Percentiles rank a stretch among this genome's conserved stretches.
Conservation (phyloP, 2,113 vertebrate species). For the human region DNA sequence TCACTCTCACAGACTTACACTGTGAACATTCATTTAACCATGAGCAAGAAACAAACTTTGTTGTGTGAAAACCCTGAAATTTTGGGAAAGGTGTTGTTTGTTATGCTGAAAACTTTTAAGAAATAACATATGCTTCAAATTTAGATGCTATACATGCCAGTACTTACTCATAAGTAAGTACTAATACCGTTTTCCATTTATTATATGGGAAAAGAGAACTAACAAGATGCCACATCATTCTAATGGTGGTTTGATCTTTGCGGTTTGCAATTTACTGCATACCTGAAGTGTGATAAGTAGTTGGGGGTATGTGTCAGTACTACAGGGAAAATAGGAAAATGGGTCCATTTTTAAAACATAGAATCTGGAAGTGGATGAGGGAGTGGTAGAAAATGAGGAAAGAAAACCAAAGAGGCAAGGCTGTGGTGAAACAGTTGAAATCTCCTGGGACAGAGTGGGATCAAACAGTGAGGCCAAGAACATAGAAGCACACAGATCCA, state of each 20-base stretch:
- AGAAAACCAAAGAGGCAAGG: background rate
- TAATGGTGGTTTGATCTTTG: background rate
- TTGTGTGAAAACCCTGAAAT: constrained; percentile 42
- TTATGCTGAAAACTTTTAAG: constrained; percentile 27
- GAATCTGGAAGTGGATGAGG: background rate
- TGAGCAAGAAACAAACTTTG: constrained; percentile 10
- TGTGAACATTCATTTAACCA: background rate
- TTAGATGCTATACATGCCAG: constrained; percentile 16
- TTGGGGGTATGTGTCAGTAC: background rate
- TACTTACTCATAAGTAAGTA: background rate
- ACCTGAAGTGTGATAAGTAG: background rate
- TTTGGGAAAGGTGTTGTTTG: background rate
- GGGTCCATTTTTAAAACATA: background rate
- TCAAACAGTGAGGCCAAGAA: background rate
- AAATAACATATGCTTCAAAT: constrained; percentile 45
- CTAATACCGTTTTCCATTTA: constrained; percentile 1
- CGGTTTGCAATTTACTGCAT: background rate
- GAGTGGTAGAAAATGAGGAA: background rate
- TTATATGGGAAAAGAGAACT: constrained; percentile 44
- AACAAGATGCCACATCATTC: constrained; percentile 10
- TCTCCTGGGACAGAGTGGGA: background rate
- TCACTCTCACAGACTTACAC: background rate
- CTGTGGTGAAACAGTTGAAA: background rate
- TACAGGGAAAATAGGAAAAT: background rate
- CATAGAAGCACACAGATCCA: background rate